A percentile compares a stretch with the other conserved stretches of the same genome.
These are phyloP conservation scores for Rhynchophorus ferrugineus DNA, from an alignment of 1,140 invertebrate genomes.

Conservation along the genomic window DNA sequence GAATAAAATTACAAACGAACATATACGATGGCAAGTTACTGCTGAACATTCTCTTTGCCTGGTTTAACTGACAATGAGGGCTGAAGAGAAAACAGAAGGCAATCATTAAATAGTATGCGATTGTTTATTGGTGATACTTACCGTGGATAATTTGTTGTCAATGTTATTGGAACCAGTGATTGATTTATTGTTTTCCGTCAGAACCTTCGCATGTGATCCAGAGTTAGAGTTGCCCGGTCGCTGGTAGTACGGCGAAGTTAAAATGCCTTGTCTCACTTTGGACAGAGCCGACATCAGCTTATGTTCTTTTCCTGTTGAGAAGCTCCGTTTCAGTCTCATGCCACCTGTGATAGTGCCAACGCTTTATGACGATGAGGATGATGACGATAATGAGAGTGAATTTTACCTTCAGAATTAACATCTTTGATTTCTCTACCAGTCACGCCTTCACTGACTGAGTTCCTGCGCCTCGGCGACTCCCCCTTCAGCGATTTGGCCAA, in stretches of 20 bases:
- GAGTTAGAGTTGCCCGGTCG: not conserved
- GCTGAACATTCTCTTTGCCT: not conserved
- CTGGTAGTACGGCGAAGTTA: slow-evolving; percentile 9
- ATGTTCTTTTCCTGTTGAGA: slow-evolving; percentile 5
- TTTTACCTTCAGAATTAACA: not conserved
- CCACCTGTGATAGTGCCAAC: not conserved
- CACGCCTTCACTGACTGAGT: not conserved
- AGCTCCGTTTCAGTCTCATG: slow-evolving; percentile 4
- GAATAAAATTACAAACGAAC: too few relatives aligned
- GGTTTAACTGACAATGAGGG: not conserved
- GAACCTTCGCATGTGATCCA: not conserved
- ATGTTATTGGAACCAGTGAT: not conserved
- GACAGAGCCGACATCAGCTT: slow-evolving; percentile 4
- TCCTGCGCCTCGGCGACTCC: not conserved
- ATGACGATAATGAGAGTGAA: not conserved
- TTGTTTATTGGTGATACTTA: not conserved
- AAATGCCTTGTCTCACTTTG: slow-evolving; percentile 11
- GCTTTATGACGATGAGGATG: not conserved
- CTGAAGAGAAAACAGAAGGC: not conserved
- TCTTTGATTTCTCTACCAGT: not conserved
- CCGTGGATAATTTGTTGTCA: not conserved
- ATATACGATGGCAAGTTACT: too few relatives aligned
- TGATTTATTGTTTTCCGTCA: not conserved
- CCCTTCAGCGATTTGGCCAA: not conserved
- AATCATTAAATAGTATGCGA: not conserved